These are phyloP conservation scores for Brachyptera risi DNA, from an alignment of 2,888 invertebrate species.

Conservation along the genomic window DNA sequence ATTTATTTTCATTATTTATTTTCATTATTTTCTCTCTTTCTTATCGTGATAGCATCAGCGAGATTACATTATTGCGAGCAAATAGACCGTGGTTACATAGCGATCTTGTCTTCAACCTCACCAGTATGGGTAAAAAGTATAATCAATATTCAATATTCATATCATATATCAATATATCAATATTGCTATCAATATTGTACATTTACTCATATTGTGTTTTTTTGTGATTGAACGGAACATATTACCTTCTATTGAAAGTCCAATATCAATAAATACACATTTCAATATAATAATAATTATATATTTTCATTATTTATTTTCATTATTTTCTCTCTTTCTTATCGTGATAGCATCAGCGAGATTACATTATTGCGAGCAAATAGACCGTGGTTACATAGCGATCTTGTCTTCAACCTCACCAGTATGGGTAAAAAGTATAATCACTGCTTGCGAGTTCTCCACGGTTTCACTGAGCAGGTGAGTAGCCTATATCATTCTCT, in stretches of 20 bases:
- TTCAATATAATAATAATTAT: neutral
- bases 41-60: constrained; percentile 35
- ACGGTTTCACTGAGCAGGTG: constrained; percentile 49
- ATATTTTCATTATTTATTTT: too few relatives aligned
- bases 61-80: constrained; percentile 30
- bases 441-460: constrained; percentile 45
- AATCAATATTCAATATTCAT: too few relatives aligned
- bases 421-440: constrained; percentile 44
- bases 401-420: constrained; percentile 44
- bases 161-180: too few relatives aligned
- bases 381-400: constrained; percentile 48
- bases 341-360: constrained; percentile 35
- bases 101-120: constrained; percentile 44
- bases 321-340: constrained; percentile 12
- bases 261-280: neutral
- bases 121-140: constrained; percentile 43
- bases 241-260: neutral
- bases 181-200: too few relatives aligned
- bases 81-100: constrained; percentile 47
- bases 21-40: constrained; percentile 12
- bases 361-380: constrained; percentile 29
- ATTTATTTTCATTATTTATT: neutral
- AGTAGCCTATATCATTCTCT: neutral
- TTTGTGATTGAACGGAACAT: too few relatives aligned
- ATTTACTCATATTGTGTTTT: too few relatives aligned